Base-by-base conservation (phyloP, 2,888 invertebrate genomes). In the Clostera curtula region DNA sequence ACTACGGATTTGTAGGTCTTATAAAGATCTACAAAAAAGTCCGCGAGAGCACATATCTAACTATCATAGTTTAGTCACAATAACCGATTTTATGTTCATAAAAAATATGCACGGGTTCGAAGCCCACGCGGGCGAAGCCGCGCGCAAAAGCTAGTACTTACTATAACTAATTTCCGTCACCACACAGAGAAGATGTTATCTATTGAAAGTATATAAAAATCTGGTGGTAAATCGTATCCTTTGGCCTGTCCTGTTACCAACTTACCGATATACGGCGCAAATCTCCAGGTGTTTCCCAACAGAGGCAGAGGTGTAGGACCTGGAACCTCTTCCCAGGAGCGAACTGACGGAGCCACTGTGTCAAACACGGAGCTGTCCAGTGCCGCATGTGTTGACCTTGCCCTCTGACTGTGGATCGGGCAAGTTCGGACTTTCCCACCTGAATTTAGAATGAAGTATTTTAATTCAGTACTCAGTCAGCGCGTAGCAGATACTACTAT, bases 231-330 rank as follows among this genome's bases (percentile, higher is more conserved):
- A n/a, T n/a, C 10, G 8, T 10, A 6, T 6, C 8, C 10, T 9
- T 6, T 10, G 8, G 12, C 12, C 4, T 22, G n/a, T n/a, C n/a
- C 9, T 6, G 8, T n/a, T 24, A 28, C 11, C 3, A 10, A 18
- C 83, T 75, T 61, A 88, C 88, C 88, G 31, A 89, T 74, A 52
- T 77, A 84, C 14, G 89, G 88, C 12, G 86, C 72, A 44, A 89
- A 88, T 41, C 87, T 68, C 89, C 89, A 89, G 3, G 85, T 87
- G 42, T 88, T 89, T 1, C 89, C 89, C 5, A 89, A 51, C 0
- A 88, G 26, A 0, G 88, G 88, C n/a, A 87, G 37, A 0, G 87
- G 85, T 42, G 77, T 86, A 0, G 88, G 88, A 1, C 88, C 88
- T 0, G 89, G 89, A 0, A 89, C 84, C 13, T 85, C 72, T 1